Percentiles rank a stretch among this genome's conserved stretches.
Conservation (phyloP, 2,797 vertebrate species). For the Podarcis siculus region DNA sequence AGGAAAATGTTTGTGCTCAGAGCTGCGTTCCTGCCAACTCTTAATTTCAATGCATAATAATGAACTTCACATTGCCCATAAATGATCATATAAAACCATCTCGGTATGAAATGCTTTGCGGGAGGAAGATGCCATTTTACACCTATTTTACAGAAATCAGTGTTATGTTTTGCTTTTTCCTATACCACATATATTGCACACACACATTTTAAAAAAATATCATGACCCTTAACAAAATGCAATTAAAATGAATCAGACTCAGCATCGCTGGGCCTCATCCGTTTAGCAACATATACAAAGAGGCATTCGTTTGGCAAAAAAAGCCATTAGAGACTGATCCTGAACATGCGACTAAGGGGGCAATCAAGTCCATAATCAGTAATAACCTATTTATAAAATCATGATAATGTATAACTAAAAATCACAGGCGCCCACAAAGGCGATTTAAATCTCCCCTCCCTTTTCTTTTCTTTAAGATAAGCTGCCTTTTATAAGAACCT, state of each 20-base stretch:
- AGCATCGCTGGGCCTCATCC: background rate
- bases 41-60: constrained; percentile 54
- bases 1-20: background rate
- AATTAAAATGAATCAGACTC: constrained; percentile 1
- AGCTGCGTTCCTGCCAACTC: background rate
- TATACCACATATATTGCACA: background rate
- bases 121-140: constrained; percentile 9
- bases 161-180: constrained; percentile 29
- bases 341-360: constrained; percentile 43
- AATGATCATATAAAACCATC: constrained; percentile 42
- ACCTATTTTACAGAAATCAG: constrained; percentile 5
- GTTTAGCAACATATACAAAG: constrained; percentile 46
- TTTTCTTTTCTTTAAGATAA: constrained; percentile 42
- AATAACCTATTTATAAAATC: constrained; percentile 61
- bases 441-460: constrained; percentile 7
- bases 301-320: constrained; percentile 40
- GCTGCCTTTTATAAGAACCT: constrained; percentile 60
- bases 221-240: constrained; percentile 2
- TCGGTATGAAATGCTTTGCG: constrained; percentile 12
- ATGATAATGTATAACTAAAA: constrained; percentile 33
- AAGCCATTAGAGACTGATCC: constrained; percentile 45
- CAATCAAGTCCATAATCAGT: constrained; percentile 31
- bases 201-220: background rate
- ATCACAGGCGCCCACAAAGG: constrained; percentile 2
- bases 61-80: constrained; percentile 25